Conservation (phyloP, 2,113 vertebrate species). For the Aphyosemion australe region DNA sequence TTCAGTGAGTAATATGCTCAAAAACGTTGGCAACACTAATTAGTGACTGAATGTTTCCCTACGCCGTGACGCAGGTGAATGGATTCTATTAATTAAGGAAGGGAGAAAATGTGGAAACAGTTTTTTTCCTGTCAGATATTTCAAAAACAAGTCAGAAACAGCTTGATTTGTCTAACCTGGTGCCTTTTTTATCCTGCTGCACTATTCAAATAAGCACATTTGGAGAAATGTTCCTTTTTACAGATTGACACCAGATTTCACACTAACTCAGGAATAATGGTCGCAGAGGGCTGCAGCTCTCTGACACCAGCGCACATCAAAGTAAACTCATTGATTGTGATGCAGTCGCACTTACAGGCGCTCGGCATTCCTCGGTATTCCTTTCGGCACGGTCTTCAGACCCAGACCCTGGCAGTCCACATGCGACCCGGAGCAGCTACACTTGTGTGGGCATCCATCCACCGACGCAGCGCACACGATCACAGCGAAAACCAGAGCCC, state of each 20-base stretch:
- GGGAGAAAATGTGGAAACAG: too few relatives aligned
- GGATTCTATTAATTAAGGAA: background rate
- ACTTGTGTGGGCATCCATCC: constrained; percentile 92
- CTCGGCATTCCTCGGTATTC: constrained; percentile 92
- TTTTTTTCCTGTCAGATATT: background rate
- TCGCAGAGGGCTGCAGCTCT: background rate
- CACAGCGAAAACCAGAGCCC: constrained; percentile 78
- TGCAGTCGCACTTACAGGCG: constrained; percentile 86
- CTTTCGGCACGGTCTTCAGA: constrained; percentile 88
- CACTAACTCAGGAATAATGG: background rate
- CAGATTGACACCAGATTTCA: background rate
- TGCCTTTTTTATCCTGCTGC: too few relatives aligned
- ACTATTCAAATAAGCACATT: too few relatives aligned
- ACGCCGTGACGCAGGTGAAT: background rate
- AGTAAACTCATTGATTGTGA: background rate
- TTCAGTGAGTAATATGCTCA: too few relatives aligned
- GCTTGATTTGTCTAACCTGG: too few relatives aligned
- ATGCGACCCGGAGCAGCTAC: constrained; percentile 94
- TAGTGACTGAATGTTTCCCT: too few relatives aligned
- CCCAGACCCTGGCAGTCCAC: constrained; percentile 97
- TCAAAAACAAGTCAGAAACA: too few relatives aligned
- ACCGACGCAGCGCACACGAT: constrained; percentile 74
- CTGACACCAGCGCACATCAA: background rate
- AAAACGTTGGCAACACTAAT: too few relatives aligned
- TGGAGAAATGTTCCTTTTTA: background rate